These are phyloP conservation scores for Pelochelys cantorii DNA, from an alignment of 2,797 vertebrate genomes.

Conservation along the genomic window DNA sequence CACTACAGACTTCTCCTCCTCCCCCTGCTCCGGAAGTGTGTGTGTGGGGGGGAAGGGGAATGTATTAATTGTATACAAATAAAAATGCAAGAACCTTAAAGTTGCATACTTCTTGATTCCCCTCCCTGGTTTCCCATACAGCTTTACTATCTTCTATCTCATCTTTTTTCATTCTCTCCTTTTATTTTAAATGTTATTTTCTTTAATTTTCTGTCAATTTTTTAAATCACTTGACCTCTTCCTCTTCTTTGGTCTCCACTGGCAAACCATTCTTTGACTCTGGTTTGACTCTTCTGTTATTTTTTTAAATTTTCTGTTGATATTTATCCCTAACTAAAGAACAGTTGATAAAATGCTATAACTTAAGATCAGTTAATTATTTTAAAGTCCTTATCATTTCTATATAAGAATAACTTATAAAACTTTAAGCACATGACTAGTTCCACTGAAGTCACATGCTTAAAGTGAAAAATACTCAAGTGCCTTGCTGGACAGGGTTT, in stretches of 20 bases:
- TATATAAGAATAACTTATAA: background rate
- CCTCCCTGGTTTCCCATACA: background rate
- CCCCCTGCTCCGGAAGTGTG: no score
- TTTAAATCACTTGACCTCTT: slow-evolving; percentile 29
- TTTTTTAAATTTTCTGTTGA: background rate
- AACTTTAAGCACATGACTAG: background rate
- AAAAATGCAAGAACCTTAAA: background rate
- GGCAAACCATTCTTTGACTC: background rate
- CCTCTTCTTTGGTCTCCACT: background rate
- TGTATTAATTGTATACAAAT: background rate
- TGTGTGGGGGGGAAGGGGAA: no score
- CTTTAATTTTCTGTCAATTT: background rate
- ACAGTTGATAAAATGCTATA: background rate
- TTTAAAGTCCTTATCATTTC: background rate
- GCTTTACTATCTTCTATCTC: background rate
- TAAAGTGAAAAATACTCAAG: background rate
- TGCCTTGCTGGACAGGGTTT: background rate
- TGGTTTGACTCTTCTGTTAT: background rate
- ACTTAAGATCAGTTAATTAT: background rate
- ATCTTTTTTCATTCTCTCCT: slow-evolving; percentile 1
- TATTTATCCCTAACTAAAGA: background rate
- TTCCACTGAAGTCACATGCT: background rate
- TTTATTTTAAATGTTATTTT: background rate
- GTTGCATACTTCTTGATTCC: background rate
- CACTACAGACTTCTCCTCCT: background rate